Percentiles rank a stretch among this genome's conserved stretches.
These are phyloP conservation scores for Leptinotarsa undecemlineata DNA, from an alignment of 1,140 invertebrate species.

Conservation along the genomic window DNA sequence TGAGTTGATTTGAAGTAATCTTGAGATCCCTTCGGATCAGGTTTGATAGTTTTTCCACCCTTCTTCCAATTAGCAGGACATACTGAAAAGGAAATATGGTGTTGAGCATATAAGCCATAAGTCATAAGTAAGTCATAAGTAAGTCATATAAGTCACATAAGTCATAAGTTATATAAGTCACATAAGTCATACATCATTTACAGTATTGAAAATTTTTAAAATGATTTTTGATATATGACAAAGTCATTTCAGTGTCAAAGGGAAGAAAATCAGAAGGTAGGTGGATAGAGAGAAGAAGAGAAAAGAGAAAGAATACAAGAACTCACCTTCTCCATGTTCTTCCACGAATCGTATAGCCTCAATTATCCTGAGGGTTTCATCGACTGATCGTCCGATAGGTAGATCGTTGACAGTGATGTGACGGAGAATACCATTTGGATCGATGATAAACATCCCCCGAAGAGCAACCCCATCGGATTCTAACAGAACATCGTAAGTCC, in stretches of 20 bases:
- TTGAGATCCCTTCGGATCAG: slow-evolving; percentile 77
- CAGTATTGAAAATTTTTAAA: no score
- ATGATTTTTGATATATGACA: no score
- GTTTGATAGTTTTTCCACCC: slow-evolving; percentile 80
- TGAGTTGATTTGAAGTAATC: slow-evolving; percentile 69
- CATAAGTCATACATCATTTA: no score
- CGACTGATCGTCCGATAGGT: slow-evolving; percentile 90
- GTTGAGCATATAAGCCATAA: no score
- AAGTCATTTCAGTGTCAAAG: no score
- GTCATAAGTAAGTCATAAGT: no score
- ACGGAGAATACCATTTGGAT: slow-evolving; percentile 70
- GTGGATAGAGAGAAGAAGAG: neutral
- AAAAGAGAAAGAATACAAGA: neutral
- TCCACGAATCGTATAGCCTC: slow-evolving; percentile 94
- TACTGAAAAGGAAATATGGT: slow-evolving; percentile 59
- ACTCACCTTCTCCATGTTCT: slow-evolving; percentile 84
- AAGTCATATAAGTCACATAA: no score
- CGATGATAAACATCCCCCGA: slow-evolving; percentile 75
- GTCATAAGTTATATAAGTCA: no score
- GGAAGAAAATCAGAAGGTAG: neutral
- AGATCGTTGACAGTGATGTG: slow-evolving; percentile 87
- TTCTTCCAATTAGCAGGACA: slow-evolving; percentile 85
- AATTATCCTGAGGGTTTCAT: slow-evolving; percentile 86
- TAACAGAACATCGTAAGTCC: slow-evolving; percentile 86
- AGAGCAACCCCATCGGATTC: slow-evolving; percentile 84